Evolutionary conservation across 1,140 invertebrate species (phyloP).

Genomic region (Cherax quadricarinatus): DNA sequence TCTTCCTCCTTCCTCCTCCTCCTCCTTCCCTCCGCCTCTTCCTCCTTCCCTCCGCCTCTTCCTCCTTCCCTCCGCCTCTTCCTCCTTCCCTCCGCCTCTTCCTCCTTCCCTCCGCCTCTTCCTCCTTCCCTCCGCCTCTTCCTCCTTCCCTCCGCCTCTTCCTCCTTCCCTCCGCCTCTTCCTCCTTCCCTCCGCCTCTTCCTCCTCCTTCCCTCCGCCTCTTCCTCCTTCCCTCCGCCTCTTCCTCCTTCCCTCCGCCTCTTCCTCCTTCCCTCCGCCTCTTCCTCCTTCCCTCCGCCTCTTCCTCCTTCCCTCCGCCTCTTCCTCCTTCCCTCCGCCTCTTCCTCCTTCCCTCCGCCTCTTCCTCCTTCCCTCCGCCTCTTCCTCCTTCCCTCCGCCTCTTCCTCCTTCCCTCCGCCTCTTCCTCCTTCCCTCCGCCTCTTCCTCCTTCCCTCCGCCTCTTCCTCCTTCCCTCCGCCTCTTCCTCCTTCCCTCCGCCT

Average conservation of each 20-base stretch:
- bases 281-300: not conserved
- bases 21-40: slow-evolving; percentile 4
- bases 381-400: not conserved
- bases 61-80: not conserved
- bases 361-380: not conserved
- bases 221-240: not conserved
- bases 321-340: not conserved
- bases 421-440: not conserved
- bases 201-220: no score
- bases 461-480: not conserved
- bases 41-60: slow-evolving; percentile 4
- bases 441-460: not conserved
- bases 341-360: not conserved
- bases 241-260: not conserved
- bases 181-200: not conserved
- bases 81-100: not conserved
- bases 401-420: not conserved
- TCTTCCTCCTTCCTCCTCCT: not conserved
- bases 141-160: not conserved
- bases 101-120: not conserved
- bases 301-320: not conserved
- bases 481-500: not conserved
- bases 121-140: not conserved
- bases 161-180: not conserved
- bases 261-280: not conserved